Percentiles rank a stretch among this genome's conserved stretches.
Evolutionary conservation across 2,797 vertebrate species (phyloP).

Genomic region (Urocyon cinereoargenteus): DNA sequence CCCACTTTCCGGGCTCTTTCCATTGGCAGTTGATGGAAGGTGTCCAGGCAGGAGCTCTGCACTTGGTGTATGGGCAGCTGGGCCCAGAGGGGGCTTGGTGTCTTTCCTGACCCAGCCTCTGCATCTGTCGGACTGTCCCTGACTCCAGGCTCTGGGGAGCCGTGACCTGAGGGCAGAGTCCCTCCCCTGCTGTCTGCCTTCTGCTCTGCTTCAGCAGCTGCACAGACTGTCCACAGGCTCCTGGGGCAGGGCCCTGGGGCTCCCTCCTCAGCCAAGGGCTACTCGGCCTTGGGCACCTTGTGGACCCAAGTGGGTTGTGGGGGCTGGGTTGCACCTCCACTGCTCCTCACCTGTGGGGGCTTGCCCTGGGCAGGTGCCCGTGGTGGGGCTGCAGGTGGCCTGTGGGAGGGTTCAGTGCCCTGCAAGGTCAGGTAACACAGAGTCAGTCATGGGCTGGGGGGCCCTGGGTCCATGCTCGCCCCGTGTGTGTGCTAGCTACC

Average conservation of each 20-base stretch:
- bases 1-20: not conserved
- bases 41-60: too few relatives aligned
- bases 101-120: not conserved
- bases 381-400: not conserved
- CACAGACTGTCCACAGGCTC: not conserved
- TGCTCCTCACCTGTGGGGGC: not conserved
- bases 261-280: not conserved
- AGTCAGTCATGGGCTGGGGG: not conserved
- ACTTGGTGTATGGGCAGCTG: not conserved
- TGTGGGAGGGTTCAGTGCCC: not conserved
- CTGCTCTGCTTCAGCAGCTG: accelerated
- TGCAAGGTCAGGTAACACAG: not conserved
- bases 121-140: not conserved
- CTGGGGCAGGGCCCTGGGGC: not conserved
- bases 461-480: not conserved
- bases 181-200: accelerated
- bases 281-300: not conserved
- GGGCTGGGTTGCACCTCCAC: not conserved
- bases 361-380: not conserved
- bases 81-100: not conserved
- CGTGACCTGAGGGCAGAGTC: not conserved
- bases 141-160: not conserved
- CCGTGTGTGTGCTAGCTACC: not conserved
- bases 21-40: too few relatives aligned
- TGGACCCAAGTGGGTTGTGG: not conserved